Percentiles rank a stretch among this genome's conserved stretches.
Conservation (phyloP, 1,140 invertebrate genomes). For the Leucophenga varia region DNA sequence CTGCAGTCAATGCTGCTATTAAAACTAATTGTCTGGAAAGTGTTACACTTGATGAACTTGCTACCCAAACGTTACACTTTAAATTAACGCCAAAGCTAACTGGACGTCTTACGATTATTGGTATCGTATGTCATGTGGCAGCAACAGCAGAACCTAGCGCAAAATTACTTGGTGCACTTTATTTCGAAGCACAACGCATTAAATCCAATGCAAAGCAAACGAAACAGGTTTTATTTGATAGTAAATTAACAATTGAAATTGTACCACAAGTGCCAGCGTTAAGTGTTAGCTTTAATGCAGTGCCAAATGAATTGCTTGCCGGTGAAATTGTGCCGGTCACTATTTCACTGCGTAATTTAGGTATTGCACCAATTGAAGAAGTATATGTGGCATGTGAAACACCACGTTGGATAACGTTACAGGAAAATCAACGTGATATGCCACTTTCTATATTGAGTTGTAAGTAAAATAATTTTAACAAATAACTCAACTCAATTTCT, state of each 20-base stretch:
- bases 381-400: conserved; percentile 61
- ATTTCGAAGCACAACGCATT: conserved; percentile 61
- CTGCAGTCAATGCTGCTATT: conserved; percentile 40
- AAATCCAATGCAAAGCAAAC: conserved; percentile 56
- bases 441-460: conserved; percentile 48
- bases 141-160: conserved; percentile 47
- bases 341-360: conserved; percentile 67
- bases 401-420: conserved; percentile 64
- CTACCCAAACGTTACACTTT: conserved; percentile 51
- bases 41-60: conserved; percentile 54
- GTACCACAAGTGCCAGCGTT: conserved; percentile 71
- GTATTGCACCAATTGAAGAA: conserved; percentile 64
- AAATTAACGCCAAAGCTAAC: conserved; percentile 57
- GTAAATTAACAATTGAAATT: conserved; percentile 66
- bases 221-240: conserved; percentile 59
- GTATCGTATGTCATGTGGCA: conserved; percentile 55
- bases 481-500: too few species aligned
- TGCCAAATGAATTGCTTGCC: conserved; percentile 66
- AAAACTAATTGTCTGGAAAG: conserved; percentile 57
- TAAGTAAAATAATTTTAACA: conserved; percentile 17
- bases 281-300: conserved; percentile 69
- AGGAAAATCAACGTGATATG: conserved; percentile 55
- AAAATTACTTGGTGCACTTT: conserved; percentile 64
- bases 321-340: conserved; percentile 69
- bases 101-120: conserved; percentile 56